Conservation (phyloP, 1,140 invertebrate genomes). For the Bombus soroeensis region DNA sequence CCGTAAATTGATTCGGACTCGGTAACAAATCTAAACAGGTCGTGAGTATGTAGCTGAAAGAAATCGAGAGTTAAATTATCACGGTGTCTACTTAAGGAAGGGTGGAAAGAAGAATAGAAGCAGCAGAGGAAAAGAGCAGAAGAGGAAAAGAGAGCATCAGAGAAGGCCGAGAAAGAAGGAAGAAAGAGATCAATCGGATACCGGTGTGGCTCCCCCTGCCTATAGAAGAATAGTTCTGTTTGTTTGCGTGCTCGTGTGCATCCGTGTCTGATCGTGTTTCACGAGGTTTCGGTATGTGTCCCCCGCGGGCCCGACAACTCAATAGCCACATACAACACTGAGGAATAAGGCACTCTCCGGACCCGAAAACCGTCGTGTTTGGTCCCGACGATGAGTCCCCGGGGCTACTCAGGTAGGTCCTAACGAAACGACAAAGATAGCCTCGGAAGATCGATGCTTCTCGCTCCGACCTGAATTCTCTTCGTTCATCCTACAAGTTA, state of each 20-base stretch:
- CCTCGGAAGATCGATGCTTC: constrained; percentile 21
- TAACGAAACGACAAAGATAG: constrained; percentile 64
- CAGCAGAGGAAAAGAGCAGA: constrained; percentile 9
- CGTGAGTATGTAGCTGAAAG: constrained; percentile 28
- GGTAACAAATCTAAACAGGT: constrained; percentile 15
- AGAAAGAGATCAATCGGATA: constrained; percentile 62
- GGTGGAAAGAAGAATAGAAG: constrained; percentile 25
- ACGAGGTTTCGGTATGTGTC: constrained; percentile 74
- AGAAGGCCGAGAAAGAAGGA: neutral
- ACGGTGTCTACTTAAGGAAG: constrained; percentile 52
- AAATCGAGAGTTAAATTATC: constrained; percentile 68
- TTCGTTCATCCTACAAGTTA: constrained; percentile 20
- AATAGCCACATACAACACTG: constrained; percentile 73
- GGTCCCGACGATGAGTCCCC: constrained; percentile 64
- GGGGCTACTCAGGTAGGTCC: constrained; percentile 74
- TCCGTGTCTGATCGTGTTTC: constrained; percentile 77
- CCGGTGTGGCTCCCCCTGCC: constrained; percentile 59
- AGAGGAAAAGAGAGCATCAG: constrained; percentile 6
- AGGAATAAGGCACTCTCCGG: constrained; percentile 65
- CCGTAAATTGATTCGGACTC: constrained; percentile 17
- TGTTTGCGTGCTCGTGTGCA: constrained; percentile 75
- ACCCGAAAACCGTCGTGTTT: constrained; percentile 60
- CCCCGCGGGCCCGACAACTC: constrained; percentile 74
- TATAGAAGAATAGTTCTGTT: constrained; percentile 70
- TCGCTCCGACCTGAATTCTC: neutral